phyloP scores from a whole-genome alignment of 2,888 invertebrate genomes.

The Stictocephala bisonia region DNA sequence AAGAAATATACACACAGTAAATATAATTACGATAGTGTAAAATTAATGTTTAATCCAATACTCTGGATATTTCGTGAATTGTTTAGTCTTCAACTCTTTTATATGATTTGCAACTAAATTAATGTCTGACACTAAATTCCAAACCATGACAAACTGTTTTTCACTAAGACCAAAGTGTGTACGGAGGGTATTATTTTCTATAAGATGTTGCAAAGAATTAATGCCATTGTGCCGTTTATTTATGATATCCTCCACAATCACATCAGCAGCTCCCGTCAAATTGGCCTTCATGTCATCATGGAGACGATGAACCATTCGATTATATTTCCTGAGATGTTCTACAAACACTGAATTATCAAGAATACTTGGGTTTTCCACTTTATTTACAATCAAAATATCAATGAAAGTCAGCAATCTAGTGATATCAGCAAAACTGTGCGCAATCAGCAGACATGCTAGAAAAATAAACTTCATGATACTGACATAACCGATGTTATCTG shows the following conservation, averaged over 20 bases:
- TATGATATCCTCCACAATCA: conserved; percentile 10
- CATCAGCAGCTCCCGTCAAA: neutral
- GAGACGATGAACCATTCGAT: neutral
- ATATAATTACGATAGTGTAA: no score
- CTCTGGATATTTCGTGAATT: conserved; percentile 19
- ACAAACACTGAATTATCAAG: conserved; percentile 2
- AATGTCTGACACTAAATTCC: conserved; percentile 15
- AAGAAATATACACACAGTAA: no score
- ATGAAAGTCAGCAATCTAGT: neutral
- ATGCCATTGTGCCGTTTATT: conserved; percentile 8
- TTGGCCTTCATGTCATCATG: conserved; percentile 6
- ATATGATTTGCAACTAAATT: conserved; percentile 2
- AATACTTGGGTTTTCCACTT: conserved; percentile 3
- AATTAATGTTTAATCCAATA: conserved; percentile 16
- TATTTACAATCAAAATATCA: conserved; percentile 14
- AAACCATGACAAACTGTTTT: conserved; percentile 2
- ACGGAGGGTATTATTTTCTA: neutral
- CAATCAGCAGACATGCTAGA: neutral
- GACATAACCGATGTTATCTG: no score
- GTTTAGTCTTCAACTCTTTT: conserved; percentile 5
- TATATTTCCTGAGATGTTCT: neutral
- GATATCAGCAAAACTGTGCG: conserved; percentile 1
- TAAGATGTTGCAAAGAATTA: neutral
- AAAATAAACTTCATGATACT: neutral
- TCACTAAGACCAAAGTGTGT: conserved; percentile 17